Evolutionary conservation across 2,113 vertebrate species (phyloP), one percentile per base, ranked within the genome.

Genomic region (Caranx ignobilis): DNA sequence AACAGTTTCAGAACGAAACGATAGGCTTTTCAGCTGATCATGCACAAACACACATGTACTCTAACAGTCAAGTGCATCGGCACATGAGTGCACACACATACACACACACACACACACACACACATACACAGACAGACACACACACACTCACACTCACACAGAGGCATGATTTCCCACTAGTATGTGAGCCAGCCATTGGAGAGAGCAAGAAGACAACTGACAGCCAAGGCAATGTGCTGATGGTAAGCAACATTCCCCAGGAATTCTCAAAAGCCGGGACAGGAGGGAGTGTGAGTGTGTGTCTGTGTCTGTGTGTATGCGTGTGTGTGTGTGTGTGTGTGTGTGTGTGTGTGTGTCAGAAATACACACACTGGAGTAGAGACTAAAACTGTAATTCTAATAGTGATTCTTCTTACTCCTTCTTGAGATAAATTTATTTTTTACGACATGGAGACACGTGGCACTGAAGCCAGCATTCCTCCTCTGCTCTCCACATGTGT

Each of bases 141-240:
- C 63, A 39, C 86, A 88, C 75, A 55, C 66, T 31, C 60, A 70
- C 71, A 78, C 65, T 86, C 66, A 21, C 87, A 88, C 73, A 57
- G 37, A 83, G 76, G 68, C 84, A 85, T 50, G 67, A 89, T 79
- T 89, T 92, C 83, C 63, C 89, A 89, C 84, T 79, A 67, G 82
- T 60, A 68, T 93, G 93, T 60, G 85, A 92, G 75, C 60, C 77
- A 74, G 76, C 78, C 87, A 61, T 66, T 7, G 80, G 73, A 81
- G 81, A 77, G 54, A 68, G 77, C 86, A 74, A 12, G 64, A 72
- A 94, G 88, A 86, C 83, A 52, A 84, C 86, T 83, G 91, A 91
- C 91, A 92, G 86, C 60, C 74, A 61, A 84, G 77, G 84, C 88
- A 88, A 90, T 91, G 65, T 89, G 92, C 90, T 93, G 92, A 92